Evolutionary conservation across 2,113 vertebrate species (phyloP).

Genomic region (Nerophis ophidion): DNA sequence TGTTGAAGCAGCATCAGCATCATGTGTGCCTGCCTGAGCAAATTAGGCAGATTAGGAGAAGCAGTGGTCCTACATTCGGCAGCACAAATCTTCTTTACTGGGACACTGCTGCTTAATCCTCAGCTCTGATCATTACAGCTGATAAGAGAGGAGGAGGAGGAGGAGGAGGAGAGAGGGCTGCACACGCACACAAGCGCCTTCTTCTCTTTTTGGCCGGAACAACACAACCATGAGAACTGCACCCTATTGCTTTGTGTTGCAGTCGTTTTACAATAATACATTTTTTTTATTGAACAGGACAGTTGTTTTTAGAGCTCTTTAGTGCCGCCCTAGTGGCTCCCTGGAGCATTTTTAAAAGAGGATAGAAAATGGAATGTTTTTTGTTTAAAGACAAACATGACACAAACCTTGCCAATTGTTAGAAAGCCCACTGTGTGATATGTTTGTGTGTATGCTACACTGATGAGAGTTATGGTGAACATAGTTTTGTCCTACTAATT

Average conservation of each 20-base stretch:
- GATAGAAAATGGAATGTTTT: no score
- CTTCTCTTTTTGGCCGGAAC: conserved; percentile 10
- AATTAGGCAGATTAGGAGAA: conserved; percentile 63
- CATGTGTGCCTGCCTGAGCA: conserved; percentile 31
- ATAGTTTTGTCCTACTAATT: no score
- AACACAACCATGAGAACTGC: conserved; percentile 3
- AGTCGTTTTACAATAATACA: background rate
- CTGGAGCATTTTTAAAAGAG: no score
- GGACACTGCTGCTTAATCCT: conserved; percentile 63
- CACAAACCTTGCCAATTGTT: no score
- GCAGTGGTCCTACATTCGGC: conserved; percentile 56
- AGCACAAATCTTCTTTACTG: conserved; percentile 62
- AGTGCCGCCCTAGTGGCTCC: no score
- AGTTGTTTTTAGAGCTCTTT: background rate
- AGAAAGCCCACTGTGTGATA: no score
- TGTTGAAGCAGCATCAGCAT: conserved; percentile 33
- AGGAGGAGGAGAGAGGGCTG: conserved; percentile 15
- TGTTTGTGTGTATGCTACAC: no score
- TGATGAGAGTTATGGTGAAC: no score
- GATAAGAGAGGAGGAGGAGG: conserved; percentile 34
- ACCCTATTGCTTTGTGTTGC: conserved; percentile 1
- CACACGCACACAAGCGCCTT: conserved; percentile 8
- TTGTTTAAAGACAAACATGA: no score
- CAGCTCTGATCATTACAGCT: conserved; percentile 50
- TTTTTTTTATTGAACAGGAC: background rate